These are phyloP conservation scores for Danaus melanippus DNA, from an alignment of 1,140 invertebrate species.

Conservation along the genomic window DNA sequence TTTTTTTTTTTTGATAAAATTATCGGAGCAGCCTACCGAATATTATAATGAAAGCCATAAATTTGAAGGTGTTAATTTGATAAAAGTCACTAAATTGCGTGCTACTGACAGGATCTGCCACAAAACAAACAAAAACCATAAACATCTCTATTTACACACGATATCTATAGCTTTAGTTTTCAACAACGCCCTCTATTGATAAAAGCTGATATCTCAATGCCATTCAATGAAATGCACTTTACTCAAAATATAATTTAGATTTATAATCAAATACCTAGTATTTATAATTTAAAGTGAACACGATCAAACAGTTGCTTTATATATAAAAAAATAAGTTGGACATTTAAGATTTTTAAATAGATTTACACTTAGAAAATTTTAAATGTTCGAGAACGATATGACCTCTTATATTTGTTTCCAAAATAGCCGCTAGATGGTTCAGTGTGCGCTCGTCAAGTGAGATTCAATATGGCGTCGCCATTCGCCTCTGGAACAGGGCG, in stretches of 20 bases:
- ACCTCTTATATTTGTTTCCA: constrained; percentile 12
- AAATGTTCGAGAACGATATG: too few species aligned
- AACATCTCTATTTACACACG: constrained; percentile 12
- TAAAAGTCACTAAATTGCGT: constrained; percentile 10
- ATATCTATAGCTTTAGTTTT: background rate
- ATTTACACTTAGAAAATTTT: too few species aligned
- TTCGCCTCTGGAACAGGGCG: constrained; percentile 68
- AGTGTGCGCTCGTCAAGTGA: constrained; percentile 36
- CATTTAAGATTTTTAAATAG: too few species aligned
- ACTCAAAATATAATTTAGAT: too few species aligned
- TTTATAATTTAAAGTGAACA: too few species aligned
- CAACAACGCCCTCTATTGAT: constrained; percentile 15
- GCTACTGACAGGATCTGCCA: constrained; percentile 5
- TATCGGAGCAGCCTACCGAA: constrained; percentile 1
- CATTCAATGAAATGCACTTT: too few species aligned
- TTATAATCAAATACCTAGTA: too few species aligned
- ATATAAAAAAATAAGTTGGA: too few species aligned
- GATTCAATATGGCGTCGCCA: constrained; percentile 69
- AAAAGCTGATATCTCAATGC: constrained; percentile 1
- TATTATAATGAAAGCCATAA: constrained; percentile 10
- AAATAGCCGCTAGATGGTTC: constrained; percentile 47
- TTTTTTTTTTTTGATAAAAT: constrained; percentile 4
- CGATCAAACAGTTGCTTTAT: too few species aligned
- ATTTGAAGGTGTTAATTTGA: constrained; percentile 8
- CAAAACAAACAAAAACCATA: constrained; percentile 13